These are phyloP conservation scores for Microctenopoma steveboyesi DNA, from an alignment of 2,797 vertebrate genomes.

Conservation along the genomic window DNA sequence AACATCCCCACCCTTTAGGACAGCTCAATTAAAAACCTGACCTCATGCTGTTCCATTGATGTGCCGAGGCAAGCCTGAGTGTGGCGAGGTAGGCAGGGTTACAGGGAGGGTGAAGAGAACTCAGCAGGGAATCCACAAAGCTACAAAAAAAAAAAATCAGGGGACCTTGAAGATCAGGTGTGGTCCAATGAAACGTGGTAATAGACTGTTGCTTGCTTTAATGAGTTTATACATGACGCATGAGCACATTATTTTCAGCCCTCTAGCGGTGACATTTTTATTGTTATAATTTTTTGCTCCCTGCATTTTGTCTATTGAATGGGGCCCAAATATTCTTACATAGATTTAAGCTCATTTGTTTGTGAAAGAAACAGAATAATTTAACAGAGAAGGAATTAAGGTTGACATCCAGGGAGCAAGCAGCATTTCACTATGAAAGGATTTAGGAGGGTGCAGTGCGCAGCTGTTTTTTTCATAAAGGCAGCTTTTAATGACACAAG, in stretches of 20 bases:
- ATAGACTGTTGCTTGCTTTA: neutral
- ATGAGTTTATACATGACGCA: slow-evolving; percentile 4
- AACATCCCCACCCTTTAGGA: slow-evolving; percentile 70
- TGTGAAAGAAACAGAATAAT: slow-evolving; percentile 38
- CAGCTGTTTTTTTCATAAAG: neutral
- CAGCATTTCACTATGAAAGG: slow-evolving; percentile 2
- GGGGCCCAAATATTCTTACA: neutral
- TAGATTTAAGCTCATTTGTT: slow-evolving; percentile 4
- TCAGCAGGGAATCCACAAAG: slow-evolving; percentile 38
- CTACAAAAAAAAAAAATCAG: slow-evolving; percentile 34
- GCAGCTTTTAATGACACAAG: slow-evolving; percentile 46
- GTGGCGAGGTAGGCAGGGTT: slow-evolving; percentile 26
- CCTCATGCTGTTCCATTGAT: slow-evolving; percentile 76
- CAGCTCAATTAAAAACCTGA: slow-evolving; percentile 77
- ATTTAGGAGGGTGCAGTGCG: slow-evolving; percentile 5
- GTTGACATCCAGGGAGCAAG: slow-evolving; percentile 13
- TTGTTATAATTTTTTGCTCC: neutral
- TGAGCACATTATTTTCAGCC: neutral
- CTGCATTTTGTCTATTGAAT: neutral
- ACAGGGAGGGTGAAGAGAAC: slow-evolving; percentile 33
- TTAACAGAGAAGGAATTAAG: slow-evolving; percentile 29
- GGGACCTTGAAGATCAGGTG: slow-evolving; percentile 31
- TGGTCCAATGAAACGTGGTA: neutral
- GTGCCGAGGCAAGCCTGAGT: slow-evolving; percentile 55
- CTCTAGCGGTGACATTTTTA: neutral